Base-by-base conservation (phyloP, 2,888 invertebrate species). In the Coecobrya sp. region DNA sequence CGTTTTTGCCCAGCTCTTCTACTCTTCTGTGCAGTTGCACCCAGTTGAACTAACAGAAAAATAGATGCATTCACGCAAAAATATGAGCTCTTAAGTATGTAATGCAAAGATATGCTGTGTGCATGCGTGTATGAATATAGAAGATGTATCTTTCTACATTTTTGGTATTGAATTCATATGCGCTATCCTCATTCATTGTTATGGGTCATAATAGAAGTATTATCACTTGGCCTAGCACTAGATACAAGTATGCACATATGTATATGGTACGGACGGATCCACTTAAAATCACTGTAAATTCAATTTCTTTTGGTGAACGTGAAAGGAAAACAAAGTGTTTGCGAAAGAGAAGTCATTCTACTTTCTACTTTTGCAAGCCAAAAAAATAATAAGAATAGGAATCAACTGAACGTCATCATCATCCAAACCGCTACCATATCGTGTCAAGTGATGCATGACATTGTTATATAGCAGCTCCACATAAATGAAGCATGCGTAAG, bases 201-300 rank as follows among this genome's bases (percentile, higher is more conserved):
- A 25, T 19, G n/a, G 42, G 19, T 27, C 49, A 76, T 16, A 36
- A 79, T 16, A 79, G 52, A 13, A 49, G 49, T 0, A 79, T 76
- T 76, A 76, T 76, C 45, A 45, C 45, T 49, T 45, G 76, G 76
- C 76, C 25, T 22, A 45, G 11, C 7, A 2, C 11, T 19, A 65
- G n/a, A n/a, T 11, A 10, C 27, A 27, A 22, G 27, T 5, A 4
- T 25, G 45, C 79, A 52, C 52, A 27, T 79, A 73, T 52, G 22
- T 68, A 16, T 25, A 27, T 79, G 36, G 68, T 36, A 49, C 59
- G 36, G 89, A 45, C 88, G 84, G 89, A 84, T 85, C 84, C 76
- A 89, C 89, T 89, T 89, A 91, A 91, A 91, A 91, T 91, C 91
- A 86, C 91, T 91, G 86, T 70, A 86, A 91, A 91, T 91, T 91